Evolutionary conservation across 2,797 vertebrate genomes (phyloP).

Genomic region (Sitta carolinensis): DNA sequence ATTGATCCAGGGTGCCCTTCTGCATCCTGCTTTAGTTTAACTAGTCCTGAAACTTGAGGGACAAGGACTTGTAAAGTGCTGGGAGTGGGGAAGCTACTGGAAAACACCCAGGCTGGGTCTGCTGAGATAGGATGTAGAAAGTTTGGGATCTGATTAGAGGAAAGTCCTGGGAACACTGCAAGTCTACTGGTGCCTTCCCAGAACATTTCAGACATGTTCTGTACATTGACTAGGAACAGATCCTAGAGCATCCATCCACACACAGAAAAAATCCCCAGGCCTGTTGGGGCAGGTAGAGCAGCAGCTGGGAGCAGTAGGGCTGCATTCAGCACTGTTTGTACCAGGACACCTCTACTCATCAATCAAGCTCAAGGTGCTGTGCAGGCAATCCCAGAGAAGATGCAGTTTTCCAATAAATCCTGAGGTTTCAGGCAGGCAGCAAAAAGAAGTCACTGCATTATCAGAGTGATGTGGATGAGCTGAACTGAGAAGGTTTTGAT

Average conservation of each 20-base stretch:
- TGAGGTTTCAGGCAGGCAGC: neutral
- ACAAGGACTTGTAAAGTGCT: neutral
- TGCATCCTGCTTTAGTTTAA: neutral
- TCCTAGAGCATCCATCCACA: neutral
- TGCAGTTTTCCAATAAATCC: neutral
- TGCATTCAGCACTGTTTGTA: neutral
- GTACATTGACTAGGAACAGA: too few relatives aligned
- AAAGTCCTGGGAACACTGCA: neutral
- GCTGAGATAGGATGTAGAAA: neutral
- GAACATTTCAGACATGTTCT: neutral
- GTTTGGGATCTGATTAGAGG: neutral
- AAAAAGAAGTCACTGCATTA: neutral
- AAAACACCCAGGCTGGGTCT: neutral
- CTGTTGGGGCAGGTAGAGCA: neutral
- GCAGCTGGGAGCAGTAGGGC: neutral
- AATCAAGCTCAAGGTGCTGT: neutral
- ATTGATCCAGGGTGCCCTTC: neutral
- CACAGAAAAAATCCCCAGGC: neutral
- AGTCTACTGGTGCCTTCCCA: neutral
- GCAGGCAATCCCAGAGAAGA: neutral
- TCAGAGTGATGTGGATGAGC: neutral
- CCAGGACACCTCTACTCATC: neutral
- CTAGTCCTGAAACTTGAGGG: neutral
- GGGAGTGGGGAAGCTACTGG: neutral
- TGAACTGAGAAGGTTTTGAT: neutral